Evolutionary conservation across 2,888 invertebrate species (phyloP).

Genomic region (Xylota sylvarum): DNA sequence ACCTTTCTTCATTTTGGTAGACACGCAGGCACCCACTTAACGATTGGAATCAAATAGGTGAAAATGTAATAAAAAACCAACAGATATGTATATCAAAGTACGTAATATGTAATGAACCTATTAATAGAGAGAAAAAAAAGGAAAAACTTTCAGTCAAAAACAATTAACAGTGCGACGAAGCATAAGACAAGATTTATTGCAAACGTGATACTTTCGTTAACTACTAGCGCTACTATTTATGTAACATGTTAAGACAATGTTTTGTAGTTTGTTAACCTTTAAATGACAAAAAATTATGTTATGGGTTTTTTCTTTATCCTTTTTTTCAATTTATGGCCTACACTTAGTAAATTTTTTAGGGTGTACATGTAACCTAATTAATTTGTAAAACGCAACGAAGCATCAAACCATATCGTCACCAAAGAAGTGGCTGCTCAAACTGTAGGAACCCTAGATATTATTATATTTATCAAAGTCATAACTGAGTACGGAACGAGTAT

Average conservation of each 20-base stretch:
- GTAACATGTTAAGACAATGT: background rate
- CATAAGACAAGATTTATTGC: constrained; percentile 42
- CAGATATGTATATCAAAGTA: background rate
- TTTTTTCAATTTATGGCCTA: too few relatives aligned
- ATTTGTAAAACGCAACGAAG: too few relatives aligned
- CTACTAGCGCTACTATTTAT: background rate
- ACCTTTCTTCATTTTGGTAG: constrained; percentile 3
- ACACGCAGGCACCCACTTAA: constrained; percentile 6
- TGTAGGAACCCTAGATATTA: too few relatives aligned
- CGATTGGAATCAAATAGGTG: background rate
- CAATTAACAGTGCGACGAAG: constrained; percentile 51
- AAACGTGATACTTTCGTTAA: constrained; percentile 42
- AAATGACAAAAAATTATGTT: constrained; percentile 26
- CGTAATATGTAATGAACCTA: constrained; percentile 7
- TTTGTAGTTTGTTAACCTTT: constrained; percentile 26
- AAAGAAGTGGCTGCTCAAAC: too few relatives aligned
- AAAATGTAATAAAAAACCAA: constrained; percentile 7
- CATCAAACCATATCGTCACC: too few relatives aligned
- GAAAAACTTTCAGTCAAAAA: constrained; percentile 19
- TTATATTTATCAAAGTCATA: too few relatives aligned
- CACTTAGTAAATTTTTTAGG: too few relatives aligned
- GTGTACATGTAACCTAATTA: too few relatives aligned
- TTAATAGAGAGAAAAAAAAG: constrained; percentile 4
- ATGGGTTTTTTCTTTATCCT: background rate
- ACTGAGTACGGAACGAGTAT: too few relatives aligned